Evolutionary conservation across 2,797 vertebrate genomes (phyloP), one percentile per base, ranked within the genome.

Genomic region (Eremophila alpestris): DNA sequence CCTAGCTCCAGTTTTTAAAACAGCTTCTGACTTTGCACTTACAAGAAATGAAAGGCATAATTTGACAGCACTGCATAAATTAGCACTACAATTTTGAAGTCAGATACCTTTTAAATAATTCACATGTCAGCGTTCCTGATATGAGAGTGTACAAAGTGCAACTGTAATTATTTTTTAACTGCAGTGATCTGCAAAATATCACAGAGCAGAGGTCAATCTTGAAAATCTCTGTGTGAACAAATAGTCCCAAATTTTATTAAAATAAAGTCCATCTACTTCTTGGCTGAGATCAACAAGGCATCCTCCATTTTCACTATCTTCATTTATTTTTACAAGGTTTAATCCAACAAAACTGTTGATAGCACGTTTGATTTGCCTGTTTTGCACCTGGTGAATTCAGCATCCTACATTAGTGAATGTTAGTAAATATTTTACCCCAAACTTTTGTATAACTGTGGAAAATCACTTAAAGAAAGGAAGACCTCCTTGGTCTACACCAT

Each of bases 41-140:
- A 88, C 32, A 92, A 92, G 94, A 92, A 93, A 95, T 90, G 91
- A 92, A 85, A 95, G 76, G 94, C 91, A 93, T 92, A 81, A 91
- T 96, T 94, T 95, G 87, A 96, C 94, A 96, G 94, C 94, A 54
- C 92, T 92, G 92, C 87, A 96, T 96, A 97, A 96, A 95, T 96
- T 96, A 95, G 80, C 95, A 91, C 82, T 64, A 87, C 67, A 95
- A 69, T 94, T 93, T 96, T 95, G 83, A 96, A 96, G 94, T 94
- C 84, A 92, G 85, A 91, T 92, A 95, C 79, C 89, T 96, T 95
- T 96, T 93, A 96, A 96, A 96, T 94, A 95, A 95, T 95, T 94
- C 94, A 84, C 92, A 93, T 90, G 92, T 91, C 94, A 90, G 43
- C 83, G 89, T 95, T 95, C 85, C 65, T 93, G 94, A 94, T 90